Evolutionary conservation across 2,797 vertebrate genomes (phyloP).

Genomic region (Enteromius treurensis): DNA sequence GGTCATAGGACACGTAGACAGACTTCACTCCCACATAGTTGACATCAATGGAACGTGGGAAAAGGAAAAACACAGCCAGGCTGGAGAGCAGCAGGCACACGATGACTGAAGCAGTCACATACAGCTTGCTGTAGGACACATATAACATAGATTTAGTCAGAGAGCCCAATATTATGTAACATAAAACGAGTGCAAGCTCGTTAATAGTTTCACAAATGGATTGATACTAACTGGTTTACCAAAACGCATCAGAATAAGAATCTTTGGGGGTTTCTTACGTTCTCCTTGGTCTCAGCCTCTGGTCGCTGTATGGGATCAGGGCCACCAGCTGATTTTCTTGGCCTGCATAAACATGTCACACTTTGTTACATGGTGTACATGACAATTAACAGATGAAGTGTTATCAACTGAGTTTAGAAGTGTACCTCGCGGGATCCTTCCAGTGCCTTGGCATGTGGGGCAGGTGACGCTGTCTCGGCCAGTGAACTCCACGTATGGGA

Average conservation of each 20-base stretch:
- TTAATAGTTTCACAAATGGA: not conserved
- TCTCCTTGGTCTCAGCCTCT: constrained; percentile 92
- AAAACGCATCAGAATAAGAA: not conserved
- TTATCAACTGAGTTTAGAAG: not conserved
- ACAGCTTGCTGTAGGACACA: constrained; percentile 85
- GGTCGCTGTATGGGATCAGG: constrained; percentile 97
- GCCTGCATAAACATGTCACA: constrained; percentile 73
- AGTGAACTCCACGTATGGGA: constrained; percentile 95
- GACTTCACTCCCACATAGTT: constrained; percentile 94
- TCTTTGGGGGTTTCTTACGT: constrained; percentile 84
- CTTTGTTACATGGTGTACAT: not conserved
- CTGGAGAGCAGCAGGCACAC: constrained; percentile 92
- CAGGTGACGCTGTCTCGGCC: constrained; percentile 97
- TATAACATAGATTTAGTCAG: not conserved
- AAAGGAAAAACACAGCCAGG: constrained; percentile 96
- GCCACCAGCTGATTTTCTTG: constrained; percentile 98
- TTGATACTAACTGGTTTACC: not conserved
- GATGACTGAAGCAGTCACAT: constrained; percentile 90
- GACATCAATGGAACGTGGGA: constrained; percentile 94
- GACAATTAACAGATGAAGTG: not conserved
- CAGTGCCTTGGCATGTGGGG: constrained; percentile 95
- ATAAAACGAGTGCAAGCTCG: not conserved
- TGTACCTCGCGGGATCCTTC: constrained; percentile 92
- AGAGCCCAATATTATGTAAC: not conserved
- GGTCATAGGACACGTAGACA: constrained; percentile 88